Evolutionary conservation across 2,113 vertebrate species (phyloP).

Genomic region (Spea multiplicata): DNA sequence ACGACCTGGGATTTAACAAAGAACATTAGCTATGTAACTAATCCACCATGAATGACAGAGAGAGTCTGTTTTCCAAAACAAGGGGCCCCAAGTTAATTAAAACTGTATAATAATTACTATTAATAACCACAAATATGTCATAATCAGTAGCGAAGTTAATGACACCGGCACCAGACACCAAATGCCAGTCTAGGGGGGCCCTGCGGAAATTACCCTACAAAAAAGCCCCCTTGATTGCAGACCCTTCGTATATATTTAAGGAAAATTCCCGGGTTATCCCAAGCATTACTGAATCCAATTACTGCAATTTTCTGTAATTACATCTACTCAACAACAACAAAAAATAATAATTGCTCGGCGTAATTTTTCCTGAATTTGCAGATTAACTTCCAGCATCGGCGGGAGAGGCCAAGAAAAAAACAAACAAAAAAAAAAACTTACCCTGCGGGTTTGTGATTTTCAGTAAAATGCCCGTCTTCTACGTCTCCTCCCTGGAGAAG

Average conservation of each 20-base stretch:
- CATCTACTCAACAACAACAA: background rate
- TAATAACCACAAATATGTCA: background rate
- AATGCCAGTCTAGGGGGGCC: too few species aligned
- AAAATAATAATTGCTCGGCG: background rate
- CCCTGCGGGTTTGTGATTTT: constrained; percentile 69
- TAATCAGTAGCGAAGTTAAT: background rate
- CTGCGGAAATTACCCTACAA: background rate
- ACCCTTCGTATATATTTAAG: background rate
- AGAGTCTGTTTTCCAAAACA: too few species aligned
- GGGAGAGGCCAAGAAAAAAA: background rate
- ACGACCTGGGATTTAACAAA: constrained; percentile 3
- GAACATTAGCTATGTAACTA: too few species aligned
- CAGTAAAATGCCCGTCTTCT: constrained; percentile 63
- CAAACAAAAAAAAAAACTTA: constrained; percentile 58
- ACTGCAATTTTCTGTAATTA: background rate
- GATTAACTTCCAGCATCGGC: background rate
- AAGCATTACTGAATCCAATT: background rate
- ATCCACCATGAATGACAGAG: too few species aligned
- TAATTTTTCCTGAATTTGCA: background rate
- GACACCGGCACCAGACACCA: background rate
- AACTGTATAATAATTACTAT: background rate
- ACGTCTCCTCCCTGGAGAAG: constrained; percentile 67
- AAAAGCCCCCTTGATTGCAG: background rate
- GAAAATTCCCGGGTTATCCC: background rate
- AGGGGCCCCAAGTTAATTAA: too few species aligned